Evolutionary conservation across 2,888 invertebrate species (phyloP), one percentile per base, ranked within the genome.

Genomic region (Drosophila vallismaia): DNA sequence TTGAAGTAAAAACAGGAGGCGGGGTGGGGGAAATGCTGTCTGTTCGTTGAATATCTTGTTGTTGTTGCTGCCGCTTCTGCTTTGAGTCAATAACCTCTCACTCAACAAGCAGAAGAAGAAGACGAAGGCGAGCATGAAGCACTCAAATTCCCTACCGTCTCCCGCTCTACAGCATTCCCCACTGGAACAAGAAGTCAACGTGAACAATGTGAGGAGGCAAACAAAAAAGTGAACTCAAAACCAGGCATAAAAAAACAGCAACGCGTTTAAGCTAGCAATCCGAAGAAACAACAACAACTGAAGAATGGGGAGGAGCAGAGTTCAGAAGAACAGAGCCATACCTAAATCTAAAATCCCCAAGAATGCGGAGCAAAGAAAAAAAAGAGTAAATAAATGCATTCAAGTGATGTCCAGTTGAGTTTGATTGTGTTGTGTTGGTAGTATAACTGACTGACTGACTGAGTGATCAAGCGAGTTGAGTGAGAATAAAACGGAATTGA

Each of bases 181-280:
- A 24, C 42, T 44, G 44, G 28, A 50, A 66, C 54, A 55, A 55
- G 50, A 60, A 79, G 81, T 71, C 79, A 76, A 79, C 79, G 42
- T 76, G 77, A 79, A 79, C 83, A 80, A 74, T 77, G 75, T 70
- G 70, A 51, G 56, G 69, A 64, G 66, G 71, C 79, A 52, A 59
- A 50, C 74, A 74, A 57, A 75, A 81, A 76, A 69, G 70, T 77
- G 75, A 80, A 82, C 79, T 82, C 63, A 71, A 82, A 81, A 46
- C 54, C 31, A 54, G 54, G 44, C 44, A 55, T 12, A 36, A 36
- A 42, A 44, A 44, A 78, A 74, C 79, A 69, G 76, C 71, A 79
- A 75, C 68, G 75, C 67, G 75, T 67, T 62, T 77, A 75, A 74
- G 79, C 77, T 76, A 77, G 70, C 79, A 78, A 78, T 76, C 76